Percentiles rank a stretch among this genome's conserved stretches.
These are phyloP conservation scores for Haemorhous mexicanus DNA, from an alignment of 2,113 vertebrate species.

Conservation along the genomic window DNA sequence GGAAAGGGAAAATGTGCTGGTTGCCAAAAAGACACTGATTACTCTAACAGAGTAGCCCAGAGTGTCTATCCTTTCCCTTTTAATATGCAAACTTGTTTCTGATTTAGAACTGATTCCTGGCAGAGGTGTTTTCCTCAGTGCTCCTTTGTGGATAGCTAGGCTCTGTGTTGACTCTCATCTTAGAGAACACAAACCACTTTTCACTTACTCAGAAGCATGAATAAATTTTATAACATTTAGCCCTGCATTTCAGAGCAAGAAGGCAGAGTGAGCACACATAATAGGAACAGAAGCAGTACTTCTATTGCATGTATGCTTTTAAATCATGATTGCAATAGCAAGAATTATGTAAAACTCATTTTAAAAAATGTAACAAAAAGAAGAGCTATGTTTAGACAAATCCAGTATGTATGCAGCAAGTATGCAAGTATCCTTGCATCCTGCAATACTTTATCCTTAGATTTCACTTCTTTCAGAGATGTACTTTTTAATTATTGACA, in stretches of 20 bases:
- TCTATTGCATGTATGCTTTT: neutral
- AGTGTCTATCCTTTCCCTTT: conserved; percentile 49
- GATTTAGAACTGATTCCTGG: conserved; percentile 46
- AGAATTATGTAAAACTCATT: neutral
- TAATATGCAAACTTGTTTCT: conserved; percentile 59
- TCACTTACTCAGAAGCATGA: neutral
- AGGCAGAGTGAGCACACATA: accelerated
- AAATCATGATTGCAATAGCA: neutral
- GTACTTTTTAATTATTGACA: neutral
- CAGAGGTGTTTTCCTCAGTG: conserved; percentile 41
- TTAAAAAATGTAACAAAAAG: neutral
- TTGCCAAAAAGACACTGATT: conserved; percentile 64
- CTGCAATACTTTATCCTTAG: neutral
- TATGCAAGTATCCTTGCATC: neutral
- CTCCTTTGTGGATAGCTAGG: neutral
- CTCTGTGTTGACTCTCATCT: neutral
- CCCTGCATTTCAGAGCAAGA: neutral
- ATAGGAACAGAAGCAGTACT: neutral
- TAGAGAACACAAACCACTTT: neutral
- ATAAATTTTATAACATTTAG: neutral
- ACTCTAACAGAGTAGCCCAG: conserved; percentile 63
- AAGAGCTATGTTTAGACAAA: neutral
- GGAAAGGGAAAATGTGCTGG: conserved; percentile 35
- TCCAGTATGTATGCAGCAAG: neutral
- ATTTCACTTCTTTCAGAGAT: neutral